Evolutionary conservation across 2,888 invertebrate genomes (phyloP).

Genomic region (Leptarthrus brevirostris): DNA sequence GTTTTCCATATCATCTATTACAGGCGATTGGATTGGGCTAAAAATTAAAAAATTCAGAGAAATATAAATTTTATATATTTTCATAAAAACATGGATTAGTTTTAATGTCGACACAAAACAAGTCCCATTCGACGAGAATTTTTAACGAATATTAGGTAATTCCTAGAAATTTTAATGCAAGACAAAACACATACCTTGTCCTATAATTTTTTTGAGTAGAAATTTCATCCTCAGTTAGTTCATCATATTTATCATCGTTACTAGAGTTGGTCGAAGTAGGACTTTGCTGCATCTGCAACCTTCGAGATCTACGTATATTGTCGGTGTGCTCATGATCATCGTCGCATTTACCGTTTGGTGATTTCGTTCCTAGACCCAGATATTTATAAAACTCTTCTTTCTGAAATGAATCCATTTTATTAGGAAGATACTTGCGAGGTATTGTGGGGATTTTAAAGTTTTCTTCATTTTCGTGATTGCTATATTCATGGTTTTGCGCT

Average conservation of each 20-base stretch:
- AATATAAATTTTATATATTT: background rate
- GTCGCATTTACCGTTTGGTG: conserved; percentile 41
- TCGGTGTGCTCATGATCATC: background rate
- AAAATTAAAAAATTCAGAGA: too few species aligned
- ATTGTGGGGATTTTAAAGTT: conserved; percentile 44
- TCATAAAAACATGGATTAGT: too few species aligned
- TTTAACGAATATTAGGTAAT: too few species aligned
- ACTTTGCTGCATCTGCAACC: conserved; percentile 16
- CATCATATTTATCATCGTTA: background rate
- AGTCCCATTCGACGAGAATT: too few species aligned
- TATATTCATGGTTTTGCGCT: background rate
- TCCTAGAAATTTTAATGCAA: too few species aligned
- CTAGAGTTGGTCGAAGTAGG: background rate
- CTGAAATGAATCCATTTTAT: conserved; percentile 53
- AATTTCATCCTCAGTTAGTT: too few species aligned
- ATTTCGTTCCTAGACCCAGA: conserved; percentile 61
- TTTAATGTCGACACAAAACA: too few species aligned
- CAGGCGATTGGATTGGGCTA: background rate
- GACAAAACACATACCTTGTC: too few species aligned
- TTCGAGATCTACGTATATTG: conserved; percentile 41
- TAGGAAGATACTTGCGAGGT: conserved; percentile 37
- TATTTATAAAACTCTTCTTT: conserved; percentile 66
- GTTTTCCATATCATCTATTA: conserved; percentile 4
- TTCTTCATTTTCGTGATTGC: background rate
- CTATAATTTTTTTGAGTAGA: too few species aligned